These are phyloP conservation scores for Nymphalis io DNA, from an alignment of 1,140 invertebrate species.

Conservation along the genomic window DNA sequence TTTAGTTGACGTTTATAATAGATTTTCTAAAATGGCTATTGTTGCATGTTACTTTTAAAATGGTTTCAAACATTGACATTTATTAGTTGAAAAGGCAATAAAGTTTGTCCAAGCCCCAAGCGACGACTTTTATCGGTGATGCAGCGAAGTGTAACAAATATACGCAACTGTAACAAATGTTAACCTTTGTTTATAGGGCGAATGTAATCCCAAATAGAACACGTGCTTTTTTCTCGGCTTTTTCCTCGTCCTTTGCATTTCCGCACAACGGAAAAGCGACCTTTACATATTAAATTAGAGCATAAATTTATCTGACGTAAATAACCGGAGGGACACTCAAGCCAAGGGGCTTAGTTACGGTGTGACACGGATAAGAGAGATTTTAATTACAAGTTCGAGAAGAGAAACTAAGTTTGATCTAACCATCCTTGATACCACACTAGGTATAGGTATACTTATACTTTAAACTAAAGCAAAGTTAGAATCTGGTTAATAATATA, in stretches of 20 bases:
- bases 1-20: no score
- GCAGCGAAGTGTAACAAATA: background rate
- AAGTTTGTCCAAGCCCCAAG: background rate
- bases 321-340: constrained; percentile 47
- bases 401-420: constrained; percentile 43
- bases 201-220: constrained; percentile 78
- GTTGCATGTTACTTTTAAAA: background rate
- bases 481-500: background rate
- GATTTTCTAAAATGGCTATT: no score
- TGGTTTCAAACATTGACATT: background rate
- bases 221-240: constrained; percentile 78
- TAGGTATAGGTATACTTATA: no score
- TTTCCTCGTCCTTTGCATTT: constrained; percentile 39
- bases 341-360: constrained; percentile 66
- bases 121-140: constrained; percentile 6
- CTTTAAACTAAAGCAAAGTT: constrained; percentile 6
- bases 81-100: constrained; percentile 3
- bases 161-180: constrained; percentile 45
- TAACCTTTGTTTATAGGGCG: constrained; percentile 76
- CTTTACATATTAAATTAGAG: constrained; percentile 31
- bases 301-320: constrained; percentile 28
- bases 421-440: background rate
- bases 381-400: constrained; percentile 71
- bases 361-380: constrained; percentile 66
- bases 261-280: constrained; percentile 36